Conservation (phyloP, 2,888 invertebrate genomes). For the Mythimna loreyi region DNA sequence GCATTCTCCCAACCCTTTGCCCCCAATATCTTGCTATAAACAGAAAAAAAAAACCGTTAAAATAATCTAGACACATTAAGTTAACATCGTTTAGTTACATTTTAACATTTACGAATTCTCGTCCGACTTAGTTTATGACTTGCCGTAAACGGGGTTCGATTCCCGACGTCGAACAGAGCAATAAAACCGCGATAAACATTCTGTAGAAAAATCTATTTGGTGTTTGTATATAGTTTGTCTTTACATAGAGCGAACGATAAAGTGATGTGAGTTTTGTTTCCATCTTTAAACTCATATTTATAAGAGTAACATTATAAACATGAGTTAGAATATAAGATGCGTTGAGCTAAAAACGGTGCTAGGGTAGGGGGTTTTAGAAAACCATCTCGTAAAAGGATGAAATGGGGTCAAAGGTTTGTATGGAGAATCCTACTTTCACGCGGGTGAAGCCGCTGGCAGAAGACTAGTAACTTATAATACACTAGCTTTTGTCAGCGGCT, state of each 20-base stretch:
- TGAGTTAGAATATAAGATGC: not conserved
- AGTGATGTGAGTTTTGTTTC: constrained; percentile 33
- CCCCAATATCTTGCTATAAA: not conserved
- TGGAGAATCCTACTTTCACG: too few relatives aligned
- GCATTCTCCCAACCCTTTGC: not conserved
- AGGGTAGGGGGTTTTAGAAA: too few relatives aligned
- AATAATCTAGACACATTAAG: constrained; percentile 65
- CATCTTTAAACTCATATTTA: constrained; percentile 27
- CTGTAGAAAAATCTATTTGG: constrained; percentile 74
- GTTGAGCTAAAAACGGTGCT: too few relatives aligned
- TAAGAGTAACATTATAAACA: not conserved
- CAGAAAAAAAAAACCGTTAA: constrained; percentile 33
- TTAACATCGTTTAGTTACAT: constrained; percentile 74
- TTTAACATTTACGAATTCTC: constrained; percentile 77
- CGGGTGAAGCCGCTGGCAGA: too few relatives aligned
- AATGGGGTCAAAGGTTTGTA: too few relatives aligned
- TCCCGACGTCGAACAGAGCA: constrained; percentile 77
- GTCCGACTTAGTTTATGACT: constrained; percentile 78
- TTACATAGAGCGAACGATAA: constrained; percentile 66
- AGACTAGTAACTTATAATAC: too few relatives aligned
- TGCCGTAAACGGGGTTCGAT: constrained; percentile 82
- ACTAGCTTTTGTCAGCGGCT: too few relatives aligned
- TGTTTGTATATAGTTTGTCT: constrained; percentile 70
- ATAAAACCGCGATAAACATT: constrained; percentile 80
- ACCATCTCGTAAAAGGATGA: too few relatives aligned